Conservation (phyloP, 2,113 vertebrate genomes). For the Axis porcinus region DNA sequence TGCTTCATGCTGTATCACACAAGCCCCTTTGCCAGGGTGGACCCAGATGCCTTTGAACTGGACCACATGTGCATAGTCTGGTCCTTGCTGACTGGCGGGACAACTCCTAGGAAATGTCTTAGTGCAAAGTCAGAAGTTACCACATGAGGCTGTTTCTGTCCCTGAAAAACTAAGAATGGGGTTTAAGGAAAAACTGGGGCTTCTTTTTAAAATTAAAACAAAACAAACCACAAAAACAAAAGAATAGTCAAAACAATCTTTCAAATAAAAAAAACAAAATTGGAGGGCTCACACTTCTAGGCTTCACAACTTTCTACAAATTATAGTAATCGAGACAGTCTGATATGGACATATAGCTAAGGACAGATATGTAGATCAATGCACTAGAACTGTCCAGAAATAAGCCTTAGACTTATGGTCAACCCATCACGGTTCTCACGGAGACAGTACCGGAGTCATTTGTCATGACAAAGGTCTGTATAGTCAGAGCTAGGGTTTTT, state of each 20-base stretch:
- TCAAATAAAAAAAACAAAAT: not conserved
- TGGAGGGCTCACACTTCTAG: not conserved
- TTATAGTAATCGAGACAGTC: not conserved
- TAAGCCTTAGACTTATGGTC: not conserved
- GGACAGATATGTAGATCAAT: not conserved
- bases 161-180: not conserved
- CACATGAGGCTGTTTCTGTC: not conserved
- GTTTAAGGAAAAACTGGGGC: not conserved
- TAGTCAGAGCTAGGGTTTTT: not conserved
- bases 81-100: not conserved
- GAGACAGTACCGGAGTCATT: not conserved
- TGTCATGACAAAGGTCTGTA: not conserved
- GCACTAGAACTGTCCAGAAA: not conserved
- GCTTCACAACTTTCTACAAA: slow-evolving; percentile 2
- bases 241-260: not conserved
- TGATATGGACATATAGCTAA: not conserved
- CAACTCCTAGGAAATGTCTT: not conserved
- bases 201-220: not conserved
- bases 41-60: not conserved
- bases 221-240: not conserved
- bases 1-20: not conserved
- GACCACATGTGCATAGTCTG: not conserved
- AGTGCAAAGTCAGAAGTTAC: not conserved
- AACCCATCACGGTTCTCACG: not conserved
- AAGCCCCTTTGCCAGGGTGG: not conserved